Evolutionary conservation across 2,797 vertebrate genomes (phyloP).

Genomic region (Ctenosaura bakeri): DNA sequence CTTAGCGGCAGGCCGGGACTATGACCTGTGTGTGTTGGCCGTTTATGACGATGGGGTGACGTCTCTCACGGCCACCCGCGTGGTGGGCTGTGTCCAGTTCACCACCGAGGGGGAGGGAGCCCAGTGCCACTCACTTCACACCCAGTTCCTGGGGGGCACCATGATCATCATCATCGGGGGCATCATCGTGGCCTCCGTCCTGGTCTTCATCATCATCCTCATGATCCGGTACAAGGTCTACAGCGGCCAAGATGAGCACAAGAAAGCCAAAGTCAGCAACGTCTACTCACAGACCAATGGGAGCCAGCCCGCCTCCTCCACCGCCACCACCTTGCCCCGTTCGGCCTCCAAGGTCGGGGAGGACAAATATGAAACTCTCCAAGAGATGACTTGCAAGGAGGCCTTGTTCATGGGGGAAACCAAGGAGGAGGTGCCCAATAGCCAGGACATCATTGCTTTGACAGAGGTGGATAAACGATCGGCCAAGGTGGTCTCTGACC

Average conservation of each 20-base stretch:
- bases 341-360: constrained; percentile 77
- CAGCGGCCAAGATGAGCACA: constrained; percentile 81
- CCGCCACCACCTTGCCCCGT: constrained; percentile 12
- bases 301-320: constrained; percentile 67
- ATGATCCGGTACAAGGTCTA: constrained; percentile 97
- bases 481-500: constrained; percentile 81
- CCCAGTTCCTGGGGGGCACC: constrained; percentile 93
- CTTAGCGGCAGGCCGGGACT: constrained; percentile 90
- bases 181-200: constrained; percentile 93
- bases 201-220: constrained; percentile 96
- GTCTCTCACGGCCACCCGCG: constrained; percentile 87
- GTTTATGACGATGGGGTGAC: constrained; percentile 93
- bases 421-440: constrained; percentile 57
- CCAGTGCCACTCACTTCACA: constrained; percentile 89
- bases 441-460: neutral
- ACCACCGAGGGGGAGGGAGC: constrained; percentile 86
- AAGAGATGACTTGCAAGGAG: constrained; percentile 63
- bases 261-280: constrained; percentile 83
- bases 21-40: constrained; percentile 90
- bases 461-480: constrained; percentile 73
- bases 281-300: constrained; percentile 90
- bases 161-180: constrained; percentile 97
- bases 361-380: constrained; percentile 82
- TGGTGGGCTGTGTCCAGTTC: constrained; percentile 93
- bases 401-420: constrained; percentile 75